Conservation (phyloP, 2,888 invertebrate genomes). For the Drosophila histrio region DNA sequence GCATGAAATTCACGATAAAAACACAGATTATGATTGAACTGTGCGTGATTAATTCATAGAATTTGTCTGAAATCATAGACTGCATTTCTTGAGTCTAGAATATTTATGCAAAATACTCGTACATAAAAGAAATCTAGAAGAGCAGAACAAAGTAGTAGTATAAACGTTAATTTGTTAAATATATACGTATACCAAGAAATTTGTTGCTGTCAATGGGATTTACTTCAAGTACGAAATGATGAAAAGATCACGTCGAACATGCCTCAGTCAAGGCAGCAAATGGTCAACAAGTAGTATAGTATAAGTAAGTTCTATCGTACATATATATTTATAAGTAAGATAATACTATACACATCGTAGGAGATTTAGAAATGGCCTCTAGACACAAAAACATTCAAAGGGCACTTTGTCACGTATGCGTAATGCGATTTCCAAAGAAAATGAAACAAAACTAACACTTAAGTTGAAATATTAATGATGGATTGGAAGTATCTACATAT, state of each 20-base stretch:
- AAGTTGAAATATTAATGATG: slow-evolving; percentile 7
- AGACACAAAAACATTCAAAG: slow-evolving; percentile 28
- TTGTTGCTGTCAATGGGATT: slow-evolving; percentile 7
- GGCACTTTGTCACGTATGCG: slow-evolving; percentile 42
- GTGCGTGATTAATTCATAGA: not conserved
- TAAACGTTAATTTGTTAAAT: slow-evolving; percentile 9
- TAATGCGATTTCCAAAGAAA: slow-evolving; percentile 5
- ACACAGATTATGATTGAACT: not conserved
- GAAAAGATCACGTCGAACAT: slow-evolving; percentile 34
- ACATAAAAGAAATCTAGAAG: too few species aligned
- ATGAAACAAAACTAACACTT: not conserved
- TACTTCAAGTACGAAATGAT: not conserved
- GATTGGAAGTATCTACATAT: slow-evolving; percentile 6
- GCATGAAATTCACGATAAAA: not conserved
- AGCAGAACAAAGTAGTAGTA: not conserved
- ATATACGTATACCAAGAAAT: slow-evolving; percentile 8
- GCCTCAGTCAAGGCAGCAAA: slow-evolving; percentile 23
- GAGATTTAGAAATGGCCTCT: not conserved
- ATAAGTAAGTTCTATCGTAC: slow-evolving; percentile 3
- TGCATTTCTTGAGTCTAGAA: not conserved
- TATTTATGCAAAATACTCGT: not conserved
- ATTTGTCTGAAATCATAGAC: not conserved
- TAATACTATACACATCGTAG: not conserved
- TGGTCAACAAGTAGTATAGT: slow-evolving; percentile 16
- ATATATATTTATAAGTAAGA: slow-evolving; percentile 5